Base-by-base conservation (phyloP, 2,888 invertebrate genomes). In the Cremastinae sp. region DNA sequence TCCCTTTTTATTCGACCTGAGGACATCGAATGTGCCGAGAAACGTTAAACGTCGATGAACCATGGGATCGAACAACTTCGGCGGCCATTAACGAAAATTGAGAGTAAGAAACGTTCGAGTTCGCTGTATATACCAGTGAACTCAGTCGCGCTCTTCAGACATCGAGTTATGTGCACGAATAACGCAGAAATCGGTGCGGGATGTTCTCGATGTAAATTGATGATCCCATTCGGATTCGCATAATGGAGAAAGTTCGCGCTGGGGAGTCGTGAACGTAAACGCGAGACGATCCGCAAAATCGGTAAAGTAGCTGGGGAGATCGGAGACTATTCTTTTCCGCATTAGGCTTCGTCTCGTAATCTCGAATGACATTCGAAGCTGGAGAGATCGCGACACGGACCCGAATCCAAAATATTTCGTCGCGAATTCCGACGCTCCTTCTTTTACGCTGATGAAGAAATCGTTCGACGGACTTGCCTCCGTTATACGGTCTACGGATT, bases 181-280 rank as follows among this genome's bases (percentile, higher is more conserved):
- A n/a, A n/a, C n/a, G n/a, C n/a, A 61, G 53, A 53, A 59, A 43
- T 45, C 12, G 49, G 28, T 55, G 55, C n/a, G n/a, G 62, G 47
- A 58, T 45, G 35, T 56, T 37, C 64, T 66, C 43, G 70, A 55
- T 65, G 37, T 75, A 72, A 79, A 79, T 80, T 78, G 79, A 80
- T 80, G 80, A 79, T 80, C 74, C 78, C 51, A 79, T 80, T 80
- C 70, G 73, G 74, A 80, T 79, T 69, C 72, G 69, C 75, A 79
- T 80, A 78, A 80, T 80, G 79, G 79, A 78, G 79, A 79, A 79
- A 80, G 78, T 79, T 61, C 61, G 45, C 69, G 58, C 51, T 35
- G 51, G 59, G 58, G 43, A 70, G 71, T 49, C 37, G 47, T 8
- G 62, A 58, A 41, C 18, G 12, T 45, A 56, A 74, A 43, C 39